Conservation (phyloP, 1,140 invertebrate genomes). For the Helicoverpa zea region DNA sequence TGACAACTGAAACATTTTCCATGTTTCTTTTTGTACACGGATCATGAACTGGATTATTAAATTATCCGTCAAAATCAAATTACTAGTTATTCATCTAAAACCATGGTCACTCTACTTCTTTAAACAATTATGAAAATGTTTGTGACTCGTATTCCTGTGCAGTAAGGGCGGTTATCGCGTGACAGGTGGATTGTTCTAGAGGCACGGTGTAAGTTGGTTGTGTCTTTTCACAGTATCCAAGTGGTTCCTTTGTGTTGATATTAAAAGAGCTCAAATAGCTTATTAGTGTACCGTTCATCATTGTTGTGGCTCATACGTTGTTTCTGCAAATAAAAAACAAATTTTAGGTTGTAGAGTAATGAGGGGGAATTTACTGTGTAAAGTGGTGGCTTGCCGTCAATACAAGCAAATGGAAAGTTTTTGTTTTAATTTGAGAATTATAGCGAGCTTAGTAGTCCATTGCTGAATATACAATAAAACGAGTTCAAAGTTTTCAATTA, state of each 20-base stretch:
- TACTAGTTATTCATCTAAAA: conserved; percentile 48
- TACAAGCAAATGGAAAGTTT: conserved; percentile 29
- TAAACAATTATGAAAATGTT: background rate
- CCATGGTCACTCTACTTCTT: background rate
- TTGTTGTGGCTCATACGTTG: conserved; percentile 35
- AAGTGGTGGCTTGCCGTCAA: conserved; percentile 8
- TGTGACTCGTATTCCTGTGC: background rate
- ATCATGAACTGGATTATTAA: conserved; percentile 49
- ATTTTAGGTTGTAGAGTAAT: conserved; percentile 28
- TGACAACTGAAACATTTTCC: conserved; percentile 32
- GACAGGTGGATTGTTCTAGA: background rate
- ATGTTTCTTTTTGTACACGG: conserved; percentile 6
- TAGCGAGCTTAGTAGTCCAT: background rate
- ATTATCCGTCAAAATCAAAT: conserved; percentile 48
- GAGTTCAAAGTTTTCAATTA: background rate
- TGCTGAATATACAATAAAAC: background rate
- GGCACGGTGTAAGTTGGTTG: conserved; percentile 7
- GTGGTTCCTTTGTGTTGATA: conserved; percentile 44
- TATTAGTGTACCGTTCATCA: conserved; percentile 39
- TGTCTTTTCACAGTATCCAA: conserved; percentile 46
- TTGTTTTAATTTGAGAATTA: conserved; percentile 3
- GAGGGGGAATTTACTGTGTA: conserved; percentile 33
- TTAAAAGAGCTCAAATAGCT: conserved; percentile 40
- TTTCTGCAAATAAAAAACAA: conserved; percentile 32
- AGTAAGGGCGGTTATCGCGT: background rate